These are phyloP conservation scores for Gopherus flavomarginatus DNA, from an alignment of 2,113 vertebrate genomes.

Conservation along the genomic window DNA sequence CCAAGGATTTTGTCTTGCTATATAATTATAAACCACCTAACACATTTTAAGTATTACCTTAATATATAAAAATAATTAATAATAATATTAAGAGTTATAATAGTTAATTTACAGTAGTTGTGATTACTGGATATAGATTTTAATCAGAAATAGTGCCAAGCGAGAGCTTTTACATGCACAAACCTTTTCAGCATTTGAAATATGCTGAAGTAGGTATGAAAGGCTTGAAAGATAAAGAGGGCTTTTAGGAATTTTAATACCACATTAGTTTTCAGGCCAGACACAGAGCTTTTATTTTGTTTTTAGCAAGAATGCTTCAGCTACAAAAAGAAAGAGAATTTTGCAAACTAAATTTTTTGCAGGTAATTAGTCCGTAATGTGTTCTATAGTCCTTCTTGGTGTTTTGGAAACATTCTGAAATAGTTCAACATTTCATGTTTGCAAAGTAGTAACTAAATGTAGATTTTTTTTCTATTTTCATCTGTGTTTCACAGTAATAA, in stretches of 20 bases:
- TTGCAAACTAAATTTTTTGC: conserved; percentile 23
- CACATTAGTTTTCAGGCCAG: conserved; percentile 29
- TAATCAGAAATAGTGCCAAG: conserved; percentile 30
- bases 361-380: conserved; percentile 50
- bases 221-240: conserved; percentile 2
- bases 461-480: not conserved
- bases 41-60: not conserved
- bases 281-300: conserved; percentile 1
- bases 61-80: not conserved
- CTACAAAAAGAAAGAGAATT: conserved; percentile 18
- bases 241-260: conserved; percentile 21
- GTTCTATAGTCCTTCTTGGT: not conserved
- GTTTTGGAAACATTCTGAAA: conserved; percentile 55
- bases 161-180: not conserved
- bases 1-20: not conserved
- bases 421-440: conserved; percentile 46
- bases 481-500: conserved; percentile 29
- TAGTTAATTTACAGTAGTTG: conserved; percentile 2
- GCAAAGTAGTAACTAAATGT: not conserved
- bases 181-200: conserved; percentile 38
- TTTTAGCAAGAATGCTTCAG: conserved; percentile 26
- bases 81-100: conserved; percentile 1
- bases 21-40: conserved; percentile 12
- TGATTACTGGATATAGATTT: conserved; percentile 30
- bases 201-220: conserved; percentile 29